Evolutionary conservation across 2,797 vertebrate species (phyloP).

Genomic region (Lutra lutra): DNA sequence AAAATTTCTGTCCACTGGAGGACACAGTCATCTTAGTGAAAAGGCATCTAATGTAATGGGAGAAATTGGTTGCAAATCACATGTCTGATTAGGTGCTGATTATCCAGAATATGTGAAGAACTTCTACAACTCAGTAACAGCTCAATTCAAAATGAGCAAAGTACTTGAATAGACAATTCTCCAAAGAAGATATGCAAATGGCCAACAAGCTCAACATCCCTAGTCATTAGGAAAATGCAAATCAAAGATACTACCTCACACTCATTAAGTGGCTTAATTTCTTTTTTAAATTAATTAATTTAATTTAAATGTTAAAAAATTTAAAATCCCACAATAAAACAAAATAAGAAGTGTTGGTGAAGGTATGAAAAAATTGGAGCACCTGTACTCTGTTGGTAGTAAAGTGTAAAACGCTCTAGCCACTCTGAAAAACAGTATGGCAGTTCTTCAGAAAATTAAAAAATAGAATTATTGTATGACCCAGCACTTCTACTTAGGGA

Average conservation of each 20-base stretch:
- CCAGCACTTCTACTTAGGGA: not conserved
- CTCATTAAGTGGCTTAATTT: not conserved
- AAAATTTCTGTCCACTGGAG: not conserved
- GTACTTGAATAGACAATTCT: not conserved
- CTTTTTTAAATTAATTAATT: too few relatives aligned
- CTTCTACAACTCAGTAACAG: not conserved
- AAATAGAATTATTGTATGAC: not conserved
- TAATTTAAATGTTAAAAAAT: not conserved
- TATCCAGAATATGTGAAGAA: not conserved
- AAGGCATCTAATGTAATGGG: not conserved
- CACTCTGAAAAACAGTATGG: not conserved
- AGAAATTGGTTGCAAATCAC: slow-evolving; percentile 8
- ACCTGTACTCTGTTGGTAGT: not conserved
- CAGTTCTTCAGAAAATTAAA: not conserved
- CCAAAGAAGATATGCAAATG: not conserved
- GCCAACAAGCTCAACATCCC: not conserved
- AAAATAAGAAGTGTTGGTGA: not conserved
- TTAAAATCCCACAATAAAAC: not conserved
- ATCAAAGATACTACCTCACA: not conserved
- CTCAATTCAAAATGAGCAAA: not conserved
- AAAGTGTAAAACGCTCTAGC: not conserved
- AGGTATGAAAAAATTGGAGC: not conserved
- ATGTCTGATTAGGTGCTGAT: not conserved
- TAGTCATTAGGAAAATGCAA: not conserved
- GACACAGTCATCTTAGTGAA: not conserved